Conservation (phyloP, 2,113 vertebrate genomes). For the Pionites leucogaster region DNA sequence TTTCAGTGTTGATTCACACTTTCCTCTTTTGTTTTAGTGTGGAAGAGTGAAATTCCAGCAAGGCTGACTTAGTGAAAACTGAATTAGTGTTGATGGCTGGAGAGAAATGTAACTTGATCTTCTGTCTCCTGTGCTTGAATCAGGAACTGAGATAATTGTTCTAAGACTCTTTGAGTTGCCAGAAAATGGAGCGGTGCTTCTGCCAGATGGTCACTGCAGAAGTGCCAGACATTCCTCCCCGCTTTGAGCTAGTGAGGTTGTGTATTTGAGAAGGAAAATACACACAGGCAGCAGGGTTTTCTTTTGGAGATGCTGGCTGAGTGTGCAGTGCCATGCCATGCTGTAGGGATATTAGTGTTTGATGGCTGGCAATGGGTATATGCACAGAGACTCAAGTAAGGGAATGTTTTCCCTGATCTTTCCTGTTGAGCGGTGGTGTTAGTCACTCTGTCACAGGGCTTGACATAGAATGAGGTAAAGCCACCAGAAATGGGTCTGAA, state of each 20-base stretch:
- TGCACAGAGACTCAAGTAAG: background rate
- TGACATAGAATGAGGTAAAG: background rate
- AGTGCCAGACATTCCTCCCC: constrained; percentile 58
- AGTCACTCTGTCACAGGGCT: background rate
- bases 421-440: background rate
- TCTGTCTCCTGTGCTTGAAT: constrained; percentile 12
- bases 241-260: background rate
- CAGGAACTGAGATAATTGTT: constrained; percentile 65
- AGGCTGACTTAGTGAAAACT: constrained; percentile 63
- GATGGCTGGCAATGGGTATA: background rate
- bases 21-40: constrained; percentile 2
- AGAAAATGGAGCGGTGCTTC: background rate
- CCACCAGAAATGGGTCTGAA: background rate
- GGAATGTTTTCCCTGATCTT: background rate
- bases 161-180: constrained; percentile 39
- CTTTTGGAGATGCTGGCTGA: background rate
- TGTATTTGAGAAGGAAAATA: background rate
- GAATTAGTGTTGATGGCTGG: constrained; percentile 51
- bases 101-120: constrained; percentile 56
- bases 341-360: rapidly evolving
- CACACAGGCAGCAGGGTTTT: background rate
- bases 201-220: constrained; percentile 57
- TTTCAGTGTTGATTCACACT: constrained; percentile 44
- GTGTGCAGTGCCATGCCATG: rapidly evolving
- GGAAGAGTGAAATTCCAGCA: constrained; percentile 60